A percentile compares a stretch with the other conserved stretches of the same genome.
Conservation (phyloP, 2,113 vertebrate genomes). For the Percina caprodes region DNA sequence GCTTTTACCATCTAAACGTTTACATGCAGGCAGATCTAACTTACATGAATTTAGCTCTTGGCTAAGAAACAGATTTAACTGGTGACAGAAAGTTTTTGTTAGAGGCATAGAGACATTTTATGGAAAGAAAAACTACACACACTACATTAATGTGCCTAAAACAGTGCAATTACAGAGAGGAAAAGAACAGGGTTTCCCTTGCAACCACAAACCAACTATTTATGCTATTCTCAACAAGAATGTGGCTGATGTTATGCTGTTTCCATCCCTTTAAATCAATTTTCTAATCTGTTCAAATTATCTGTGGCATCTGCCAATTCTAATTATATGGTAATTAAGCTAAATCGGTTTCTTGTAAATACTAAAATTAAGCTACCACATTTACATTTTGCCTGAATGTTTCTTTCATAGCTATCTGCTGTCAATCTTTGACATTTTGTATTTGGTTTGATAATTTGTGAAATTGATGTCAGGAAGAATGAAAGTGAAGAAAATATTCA, state of each 20-base stretch:
- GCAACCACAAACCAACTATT: conserved; percentile 72
- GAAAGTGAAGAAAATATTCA: conserved; percentile 38
- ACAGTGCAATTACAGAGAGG: conserved; percentile 67
- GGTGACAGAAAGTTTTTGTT: conserved; percentile 44
- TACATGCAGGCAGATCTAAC: conserved; percentile 31
- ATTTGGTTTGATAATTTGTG: conserved; percentile 15
- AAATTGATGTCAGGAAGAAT: conserved; percentile 24
- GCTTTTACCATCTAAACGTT: conserved; percentile 12
- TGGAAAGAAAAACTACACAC: conserved; percentile 62
- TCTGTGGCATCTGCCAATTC: conserved; percentile 41
- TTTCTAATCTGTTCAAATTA: conserved; percentile 58
- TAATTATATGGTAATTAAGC: conserved; percentile 48
- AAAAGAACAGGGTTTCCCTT: conserved; percentile 63
- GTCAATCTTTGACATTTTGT: conserved; percentile 13
- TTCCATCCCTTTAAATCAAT: conserved; percentile 43
- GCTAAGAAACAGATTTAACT: conserved; percentile 30
- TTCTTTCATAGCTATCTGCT: conserved; percentile 9
- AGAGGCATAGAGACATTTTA: conserved; percentile 26
- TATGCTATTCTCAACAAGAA: conserved; percentile 71
- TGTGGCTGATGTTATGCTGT: conserved; percentile 47
- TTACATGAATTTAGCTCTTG: conserved; percentile 40
- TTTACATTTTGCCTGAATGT: conserved; percentile 27
- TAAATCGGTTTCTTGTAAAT: conserved; percentile 37
- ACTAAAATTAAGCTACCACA: conserved; percentile 36
- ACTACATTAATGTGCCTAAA: conserved; percentile 64